Evolutionary conservation across 64 coral and sea anemone genomes (phyloP).

Genomic region (Pachyseris speciosa): DNA sequence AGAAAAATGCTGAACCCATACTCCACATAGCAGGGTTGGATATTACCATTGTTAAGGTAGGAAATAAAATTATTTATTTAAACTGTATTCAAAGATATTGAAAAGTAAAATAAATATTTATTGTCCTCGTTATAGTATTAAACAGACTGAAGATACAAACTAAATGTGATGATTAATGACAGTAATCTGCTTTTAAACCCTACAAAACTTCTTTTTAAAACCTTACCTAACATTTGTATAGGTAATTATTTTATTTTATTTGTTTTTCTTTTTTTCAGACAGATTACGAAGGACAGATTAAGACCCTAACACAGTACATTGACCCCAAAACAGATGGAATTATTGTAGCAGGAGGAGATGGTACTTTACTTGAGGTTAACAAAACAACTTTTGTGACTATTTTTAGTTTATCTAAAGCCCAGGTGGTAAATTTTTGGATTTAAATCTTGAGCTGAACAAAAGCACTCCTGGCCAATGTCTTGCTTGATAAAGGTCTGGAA

Average conservation of each 20-base stretch:
- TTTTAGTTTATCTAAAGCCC: not conserved
- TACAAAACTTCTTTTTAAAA: too few relatives aligned
- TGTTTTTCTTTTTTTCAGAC: conserved; percentile 62
- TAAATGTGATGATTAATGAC: too few relatives aligned
- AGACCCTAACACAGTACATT: conserved; percentile 93
- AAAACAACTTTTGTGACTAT: not conserved
- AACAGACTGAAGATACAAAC: too few relatives aligned
- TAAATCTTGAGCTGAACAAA: not conserved
- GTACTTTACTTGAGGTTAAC: conserved; percentile 89
- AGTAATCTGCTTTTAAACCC: too few relatives aligned
- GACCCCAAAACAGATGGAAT: conserved; percentile 98
- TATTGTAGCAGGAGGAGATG: conserved; percentile 97
- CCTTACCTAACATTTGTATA: not conserved
- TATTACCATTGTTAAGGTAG: conserved; percentile 90
- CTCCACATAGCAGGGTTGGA: conserved; percentile 97
- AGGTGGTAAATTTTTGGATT: too few relatives aligned
- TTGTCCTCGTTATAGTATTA: too few relatives aligned
- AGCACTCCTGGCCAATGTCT: too few relatives aligned
- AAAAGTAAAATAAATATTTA: too few relatives aligned
- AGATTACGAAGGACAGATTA: conserved; percentile 99
- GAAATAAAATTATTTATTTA: too few relatives aligned
- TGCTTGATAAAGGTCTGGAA: not conserved
- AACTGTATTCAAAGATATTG: too few relatives aligned
- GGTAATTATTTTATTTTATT: not conserved
- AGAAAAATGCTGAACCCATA: conserved; percentile 99